A percentile compares a stretch with the other conserved stretches of the same genome.
These are phyloP conservation scores for Natator depressus DNA, from an alignment of 2,113 vertebrate species.

Conservation along the genomic window DNA sequence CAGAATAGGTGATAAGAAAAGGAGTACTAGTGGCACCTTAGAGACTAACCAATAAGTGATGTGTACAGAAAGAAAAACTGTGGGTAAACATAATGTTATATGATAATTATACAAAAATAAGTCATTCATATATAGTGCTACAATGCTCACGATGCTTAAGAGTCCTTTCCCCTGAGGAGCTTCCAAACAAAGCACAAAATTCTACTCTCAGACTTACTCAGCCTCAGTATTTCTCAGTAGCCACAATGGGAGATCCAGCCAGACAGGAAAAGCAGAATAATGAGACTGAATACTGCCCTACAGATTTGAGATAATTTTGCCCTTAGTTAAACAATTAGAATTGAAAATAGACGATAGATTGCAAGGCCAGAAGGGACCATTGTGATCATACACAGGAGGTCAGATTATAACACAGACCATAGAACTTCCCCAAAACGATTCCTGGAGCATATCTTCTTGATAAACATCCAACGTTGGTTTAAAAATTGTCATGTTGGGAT, in stretches of 20 bases:
- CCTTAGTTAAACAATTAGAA: neutral
- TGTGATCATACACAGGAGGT: neutral
- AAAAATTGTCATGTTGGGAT: neutral
- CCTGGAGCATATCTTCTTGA: neutral
- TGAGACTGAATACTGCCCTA: neutral
- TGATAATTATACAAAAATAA: neutral
- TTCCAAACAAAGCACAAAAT: neutral
- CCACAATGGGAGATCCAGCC: rapidly evolving
- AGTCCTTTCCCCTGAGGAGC: neutral
- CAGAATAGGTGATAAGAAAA: neutral
- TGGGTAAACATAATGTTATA: rapidly evolving
- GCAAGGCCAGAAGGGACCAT: neutral
- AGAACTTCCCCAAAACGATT: neutral
- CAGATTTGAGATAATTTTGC: rapidly evolving
- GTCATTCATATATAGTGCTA: neutral
- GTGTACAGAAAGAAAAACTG: neutral
- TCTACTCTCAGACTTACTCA: neutral
- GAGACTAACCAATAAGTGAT: neutral
- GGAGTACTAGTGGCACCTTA: no score
- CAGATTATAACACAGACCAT: neutral
- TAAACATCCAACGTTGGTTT: neutral
- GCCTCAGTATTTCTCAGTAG: neutral
- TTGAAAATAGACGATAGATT: rapidly evolving
- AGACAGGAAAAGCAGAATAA: neutral
- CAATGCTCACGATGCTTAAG: no score